phyloP scores from a whole-genome alignment of 2,797 vertebrate genomes.

The Strix occidentalis region DNA sequence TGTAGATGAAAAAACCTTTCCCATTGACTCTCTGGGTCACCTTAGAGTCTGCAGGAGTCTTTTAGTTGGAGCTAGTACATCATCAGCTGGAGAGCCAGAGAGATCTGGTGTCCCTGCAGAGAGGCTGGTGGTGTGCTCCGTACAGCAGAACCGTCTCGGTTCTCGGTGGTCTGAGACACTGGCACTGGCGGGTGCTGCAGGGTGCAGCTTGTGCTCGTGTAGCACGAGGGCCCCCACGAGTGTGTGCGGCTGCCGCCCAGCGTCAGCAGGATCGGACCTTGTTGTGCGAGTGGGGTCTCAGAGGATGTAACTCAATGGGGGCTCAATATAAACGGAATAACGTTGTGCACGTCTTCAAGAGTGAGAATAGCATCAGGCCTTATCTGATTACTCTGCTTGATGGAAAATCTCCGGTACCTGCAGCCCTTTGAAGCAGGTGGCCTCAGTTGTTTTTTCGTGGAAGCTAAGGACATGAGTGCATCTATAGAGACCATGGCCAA shows the following conservation, averaged over 20 bases:
- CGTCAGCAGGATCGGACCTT: neutral
- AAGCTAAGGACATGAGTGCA: neutral
- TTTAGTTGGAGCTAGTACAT: neutral
- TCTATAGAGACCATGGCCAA: neutral
- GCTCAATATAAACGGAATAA: accelerated
- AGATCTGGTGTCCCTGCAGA: neutral
- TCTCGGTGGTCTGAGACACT: neutral
- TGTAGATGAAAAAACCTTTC: neutral
- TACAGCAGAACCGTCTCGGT: accelerated
- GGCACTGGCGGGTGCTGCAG: neutral
- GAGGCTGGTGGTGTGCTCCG: accelerated
- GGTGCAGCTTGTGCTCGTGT: accelerated
- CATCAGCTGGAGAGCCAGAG: neutral
- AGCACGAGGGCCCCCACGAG: accelerated
- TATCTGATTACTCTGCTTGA: accelerated
- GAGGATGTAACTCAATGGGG: neutral
- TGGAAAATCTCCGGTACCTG: neutral
- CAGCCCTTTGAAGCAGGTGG: neutral
- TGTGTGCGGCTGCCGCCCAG: neutral
- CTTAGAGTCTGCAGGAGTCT: neutral
- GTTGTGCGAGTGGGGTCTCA: accelerated
- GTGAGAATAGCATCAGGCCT: accelerated
- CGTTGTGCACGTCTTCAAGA: accelerated
- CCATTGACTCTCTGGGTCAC: neutral
- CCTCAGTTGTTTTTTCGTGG: neutral